phyloP scores from a whole-genome alignment of 2,113 vertebrate species.

The Sisor rabdophorus region DNA sequence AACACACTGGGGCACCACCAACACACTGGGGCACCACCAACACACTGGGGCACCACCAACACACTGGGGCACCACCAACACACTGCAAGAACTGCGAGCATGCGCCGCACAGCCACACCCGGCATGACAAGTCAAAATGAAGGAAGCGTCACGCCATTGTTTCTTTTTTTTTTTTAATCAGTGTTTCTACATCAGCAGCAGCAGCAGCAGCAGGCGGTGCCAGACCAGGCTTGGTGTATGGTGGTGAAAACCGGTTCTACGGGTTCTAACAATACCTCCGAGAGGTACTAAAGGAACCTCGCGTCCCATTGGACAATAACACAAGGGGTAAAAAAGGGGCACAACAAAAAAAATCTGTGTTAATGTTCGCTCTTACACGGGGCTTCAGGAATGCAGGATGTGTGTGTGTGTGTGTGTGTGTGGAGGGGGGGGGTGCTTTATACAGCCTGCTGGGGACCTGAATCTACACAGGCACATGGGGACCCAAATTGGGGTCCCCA shows the following conservation, averaged over 20 bases:
- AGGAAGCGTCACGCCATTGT: background rate
- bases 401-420: conserved; percentile 1
- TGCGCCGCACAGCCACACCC: conserved; percentile 10
- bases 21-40: too few species aligned
- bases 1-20: too few species aligned
- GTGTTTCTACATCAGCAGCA: background rate
- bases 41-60: too few species aligned
- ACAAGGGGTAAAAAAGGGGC: background rate
- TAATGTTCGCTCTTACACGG: conserved; percentile 37
- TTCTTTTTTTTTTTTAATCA: too few species aligned
- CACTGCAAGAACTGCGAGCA: background rate
- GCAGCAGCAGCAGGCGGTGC: background rate
- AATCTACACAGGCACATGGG: too few species aligned
- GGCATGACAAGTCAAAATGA: background rate
- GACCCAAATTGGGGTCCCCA: too few species aligned
- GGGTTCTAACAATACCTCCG: background rate
- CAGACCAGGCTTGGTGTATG: background rate
- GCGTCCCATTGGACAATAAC: background rate
- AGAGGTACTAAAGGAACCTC: background rate
- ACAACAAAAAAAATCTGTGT: background rate
- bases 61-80: too few species aligned
- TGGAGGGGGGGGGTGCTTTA: background rate
- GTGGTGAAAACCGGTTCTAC: conserved; percentile 9
- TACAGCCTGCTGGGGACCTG: too few species aligned
- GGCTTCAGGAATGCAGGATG: conserved; percentile 49